Percentiles rank a stretch among this genome's conserved stretches.
phyloP scores from a whole-genome alignment of 2,888 invertebrate species.

The Dryomyza anilis region DNA sequence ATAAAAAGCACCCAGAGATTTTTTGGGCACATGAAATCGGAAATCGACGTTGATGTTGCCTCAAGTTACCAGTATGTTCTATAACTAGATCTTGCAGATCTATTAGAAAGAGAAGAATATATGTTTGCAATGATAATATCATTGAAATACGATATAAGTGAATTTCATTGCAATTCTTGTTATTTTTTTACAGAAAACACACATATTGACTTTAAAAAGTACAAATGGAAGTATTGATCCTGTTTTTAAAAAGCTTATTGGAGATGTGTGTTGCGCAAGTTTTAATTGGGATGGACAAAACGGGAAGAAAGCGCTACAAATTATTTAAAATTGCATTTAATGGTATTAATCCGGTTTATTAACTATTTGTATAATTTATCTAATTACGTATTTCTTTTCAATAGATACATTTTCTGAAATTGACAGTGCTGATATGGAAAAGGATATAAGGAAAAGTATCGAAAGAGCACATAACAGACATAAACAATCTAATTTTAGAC shows the following conservation, averaged over 20 bases:
- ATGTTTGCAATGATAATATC: no score
- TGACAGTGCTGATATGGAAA: neutral
- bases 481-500: no score
- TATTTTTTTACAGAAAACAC: no score
- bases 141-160: no score
- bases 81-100: no score
- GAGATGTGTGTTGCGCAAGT: neutral
- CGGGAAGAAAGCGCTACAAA: neutral
- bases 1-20: no score
- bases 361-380: neutral
- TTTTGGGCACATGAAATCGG: no score
- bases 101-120: no score
- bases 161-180: no score
- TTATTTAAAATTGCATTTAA: neutral
- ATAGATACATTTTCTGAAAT: neutral
- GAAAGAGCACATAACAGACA: neutral
- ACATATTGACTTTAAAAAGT: neutral
- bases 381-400: neutral
- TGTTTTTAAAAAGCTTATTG: neutral
- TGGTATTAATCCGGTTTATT: neutral
- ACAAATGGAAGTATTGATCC: neutral
- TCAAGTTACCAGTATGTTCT: no score
- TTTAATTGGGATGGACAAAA: neutral
- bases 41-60: no score
- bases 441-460: neutral